phyloP scores from a whole-genome alignment of 2,113 vertebrate species.

The Elachura formosa region DNA sequence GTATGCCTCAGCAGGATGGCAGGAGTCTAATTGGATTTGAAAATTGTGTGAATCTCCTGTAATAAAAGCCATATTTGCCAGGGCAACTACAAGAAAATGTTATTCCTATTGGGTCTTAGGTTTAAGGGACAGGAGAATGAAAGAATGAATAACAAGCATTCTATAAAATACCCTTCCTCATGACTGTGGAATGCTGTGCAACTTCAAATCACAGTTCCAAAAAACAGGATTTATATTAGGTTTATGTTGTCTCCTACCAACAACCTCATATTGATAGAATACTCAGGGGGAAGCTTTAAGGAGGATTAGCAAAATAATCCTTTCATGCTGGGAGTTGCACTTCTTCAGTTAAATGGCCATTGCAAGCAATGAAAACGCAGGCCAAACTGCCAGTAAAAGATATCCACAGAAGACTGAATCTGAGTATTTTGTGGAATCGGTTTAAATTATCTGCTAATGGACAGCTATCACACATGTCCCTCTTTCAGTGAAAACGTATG shows the following conservation, averaged over 20 bases:
- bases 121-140: not conserved
- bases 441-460: constrained; percentile 1
- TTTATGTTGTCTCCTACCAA: constrained; percentile 28
- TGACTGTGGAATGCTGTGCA: not conserved
- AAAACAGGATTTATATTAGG: constrained; percentile 8
- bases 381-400: not conserved
- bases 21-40: constrained; percentile 22
- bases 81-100: not conserved
- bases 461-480: not conserved
- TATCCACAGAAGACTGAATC: not conserved
- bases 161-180: not conserved
- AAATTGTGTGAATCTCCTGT: not conserved
- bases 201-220: constrained; percentile 5
- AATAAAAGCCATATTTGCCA: constrained; percentile 29
- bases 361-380: not conserved
- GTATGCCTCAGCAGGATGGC: not conserved
- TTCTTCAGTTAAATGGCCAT: constrained; percentile 24
- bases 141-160: not conserved
- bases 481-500: not conserved
- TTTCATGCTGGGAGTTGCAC: constrained; percentile 39
- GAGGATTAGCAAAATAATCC: constrained; percentile 62
- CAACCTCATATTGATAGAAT: constrained; percentile 20
- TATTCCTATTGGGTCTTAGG: not conserved
- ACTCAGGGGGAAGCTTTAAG: constrained; percentile 22
- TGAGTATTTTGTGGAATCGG: not conserved